Percentiles rank a stretch among this genome's conserved stretches.
These are phyloP conservation scores for Nymphalis polychloros DNA, from an alignment of 2,888 invertebrate genomes.

Conservation along the genomic window DNA sequence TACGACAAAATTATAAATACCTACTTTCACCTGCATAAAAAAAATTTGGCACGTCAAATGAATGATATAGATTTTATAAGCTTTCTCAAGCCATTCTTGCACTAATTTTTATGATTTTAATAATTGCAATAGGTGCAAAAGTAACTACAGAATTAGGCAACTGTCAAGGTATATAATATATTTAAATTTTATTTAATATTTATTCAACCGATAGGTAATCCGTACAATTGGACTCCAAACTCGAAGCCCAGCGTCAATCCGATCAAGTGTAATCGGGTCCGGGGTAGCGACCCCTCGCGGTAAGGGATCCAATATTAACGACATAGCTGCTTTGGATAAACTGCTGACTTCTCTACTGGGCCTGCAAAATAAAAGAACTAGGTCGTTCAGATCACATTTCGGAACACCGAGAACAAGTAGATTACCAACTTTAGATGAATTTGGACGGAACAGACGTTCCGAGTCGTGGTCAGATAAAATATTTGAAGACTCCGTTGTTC, in stretches of 20 bases:
- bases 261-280: slow-evolving; percentile 60
- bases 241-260: slow-evolving; percentile 56
- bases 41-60: too few relatives aligned
- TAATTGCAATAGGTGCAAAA: too few relatives aligned
- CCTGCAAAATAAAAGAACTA: slow-evolving; percentile 58
- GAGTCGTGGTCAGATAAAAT: slow-evolving; percentile 75
- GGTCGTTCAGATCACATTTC: slow-evolving; percentile 63
- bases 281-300: slow-evolving; percentile 57
- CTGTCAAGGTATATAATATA: too few relatives aligned
- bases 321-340: slow-evolving; percentile 84
- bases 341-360: slow-evolving; percentile 83
- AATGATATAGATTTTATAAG: too few relatives aligned
- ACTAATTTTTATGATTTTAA: neutral
- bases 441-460: slow-evolving; percentile 52
- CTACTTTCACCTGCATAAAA: too few relatives aligned
- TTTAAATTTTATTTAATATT: too few relatives aligned
- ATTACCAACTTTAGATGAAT: slow-evolving; percentile 55
- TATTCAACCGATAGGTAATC: slow-evolving; percentile 24
- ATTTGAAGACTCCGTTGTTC: slow-evolving; percentile 69
- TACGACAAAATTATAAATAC: too few relatives aligned
- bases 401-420: slow-evolving; percentile 66
- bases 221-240: slow-evolving; percentile 55
- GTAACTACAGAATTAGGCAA: too few relatives aligned
- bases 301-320: slow-evolving; percentile 73
- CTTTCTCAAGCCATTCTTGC: neutral